Base-by-base conservation (phyloP, 1,140 invertebrate genomes). In the Akabosia matsudoensis region DNA sequence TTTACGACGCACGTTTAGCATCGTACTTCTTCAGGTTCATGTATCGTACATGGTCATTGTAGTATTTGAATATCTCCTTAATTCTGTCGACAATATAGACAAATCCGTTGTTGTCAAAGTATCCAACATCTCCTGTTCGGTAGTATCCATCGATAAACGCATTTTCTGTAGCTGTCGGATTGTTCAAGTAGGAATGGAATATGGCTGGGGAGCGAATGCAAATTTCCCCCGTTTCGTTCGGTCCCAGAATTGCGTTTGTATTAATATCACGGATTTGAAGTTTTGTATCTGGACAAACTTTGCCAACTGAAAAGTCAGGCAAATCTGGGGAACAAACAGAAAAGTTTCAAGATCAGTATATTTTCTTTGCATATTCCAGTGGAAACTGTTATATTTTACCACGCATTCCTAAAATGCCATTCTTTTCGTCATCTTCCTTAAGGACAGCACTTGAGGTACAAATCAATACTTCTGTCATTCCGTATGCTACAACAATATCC, bases 11-110 rank as follows among this genome's bases (percentile, higher is more conserved):
- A n/a, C n/a, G n/a, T n/a, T n/a, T n/a, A n/a, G n/a, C n/a, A n/a
- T n/a, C n/a, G n/a, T n/a, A n/a, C n/a, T n/a, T n/a, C n/a, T n/a
- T n/a, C n/a, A n/a, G n/a, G n/a, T 45, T 45, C 37, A 45, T 45
- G 37, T n/a, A n/a, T n/a, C 72, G 81, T 76, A 82, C 81, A 31
- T 81, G 79, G 71, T 81, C 76, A 51, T 76, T 78, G 26, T 67
- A 78, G 67, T 82, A 82, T 74, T 84, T 84, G 64, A 84, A 83
- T 31, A 84, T 82, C 76, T 84, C 83, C 74, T 84, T 85, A 1
- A 81, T 76, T 33, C 84, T 80, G 71, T 84, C 84, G 26, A 82
- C 78, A 28, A 85, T 76, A 61, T 78, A 82, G n/a, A 85, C 76
- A 52, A 76, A 81, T 31, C 81, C 83, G 28, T 84, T 80, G 14